phyloP scores from a whole-genome alignment of 1,140 invertebrate species.

The Saxidomus purpurata region DNA sequence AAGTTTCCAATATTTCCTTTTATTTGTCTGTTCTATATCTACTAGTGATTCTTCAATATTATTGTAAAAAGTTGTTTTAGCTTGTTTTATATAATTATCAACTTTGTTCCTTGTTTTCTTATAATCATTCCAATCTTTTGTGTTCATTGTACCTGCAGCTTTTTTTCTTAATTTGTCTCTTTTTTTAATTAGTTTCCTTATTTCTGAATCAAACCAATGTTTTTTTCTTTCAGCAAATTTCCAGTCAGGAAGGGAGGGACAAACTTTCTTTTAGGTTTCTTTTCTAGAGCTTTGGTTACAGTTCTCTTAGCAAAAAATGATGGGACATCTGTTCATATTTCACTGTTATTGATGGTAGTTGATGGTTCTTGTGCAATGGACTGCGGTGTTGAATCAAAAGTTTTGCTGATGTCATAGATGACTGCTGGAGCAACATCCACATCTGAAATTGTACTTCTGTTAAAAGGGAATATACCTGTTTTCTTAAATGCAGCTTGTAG shows the following conservation, averaged over 20 bases:
- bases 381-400: not conserved
- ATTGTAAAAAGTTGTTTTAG: too few species aligned
- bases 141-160: too few species aligned
- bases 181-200: too few species aligned
- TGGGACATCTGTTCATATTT: not conserved
- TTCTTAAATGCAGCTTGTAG: constrained; percentile 20
- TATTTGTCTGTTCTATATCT: too few species aligned
- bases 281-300: not conserved
- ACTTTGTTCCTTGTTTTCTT: too few species aligned
- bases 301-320: not conserved
- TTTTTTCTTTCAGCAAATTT: constrained; percentile 26
- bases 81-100: too few species aligned
- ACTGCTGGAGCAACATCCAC: constrained; percentile 41
- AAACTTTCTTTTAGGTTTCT: constrained; percentile 40
- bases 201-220: not conserved
- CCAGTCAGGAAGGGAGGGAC: constrained; percentile 31
- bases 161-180: too few species aligned
- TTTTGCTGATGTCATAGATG: not conserved
- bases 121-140: too few species aligned
- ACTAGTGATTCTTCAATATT: too few species aligned
- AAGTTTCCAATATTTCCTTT: too few species aligned
- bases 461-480: constrained; percentile 22
- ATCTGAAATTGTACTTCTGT: not conserved
- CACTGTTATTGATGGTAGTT: not conserved
- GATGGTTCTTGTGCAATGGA: not conserved